Evolutionary conservation across 2,888 invertebrate genomes (phyloP), one percentile per base, ranked within the genome.

Genomic region (Shargacucullia verbasci): DNA sequence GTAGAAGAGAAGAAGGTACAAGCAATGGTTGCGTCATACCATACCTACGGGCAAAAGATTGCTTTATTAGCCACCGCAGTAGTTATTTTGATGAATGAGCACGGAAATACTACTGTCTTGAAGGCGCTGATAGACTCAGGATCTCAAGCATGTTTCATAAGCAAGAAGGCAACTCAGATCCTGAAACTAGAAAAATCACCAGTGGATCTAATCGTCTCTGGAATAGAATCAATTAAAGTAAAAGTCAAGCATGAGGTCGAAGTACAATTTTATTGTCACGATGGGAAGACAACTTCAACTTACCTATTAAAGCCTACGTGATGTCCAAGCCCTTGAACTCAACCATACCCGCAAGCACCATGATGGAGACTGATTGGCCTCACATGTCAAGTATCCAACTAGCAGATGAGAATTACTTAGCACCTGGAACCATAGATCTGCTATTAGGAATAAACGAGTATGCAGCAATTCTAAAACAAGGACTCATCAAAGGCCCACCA

Each of bases 61-160:
- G 68, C 62, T 7, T 40, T 78, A 29, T 39, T 78, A 45, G 78
- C 76, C 3, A 78, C 73, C 2, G 74, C 76, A 15, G 9, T 74
- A 11, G 68, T 76, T 7, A 38, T 37, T 13, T 59, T 64, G 10
- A 68, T 25, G 45, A 54, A 31, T 15, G 63, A 29, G 9, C 29
- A 29, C 1, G 29, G 29, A 29, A 29, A 29, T 8, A 9, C 29
- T 9, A 29, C 29, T 25, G 15, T 53, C 20, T 50, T 77, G 7
- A 69, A 72, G 1, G 71, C 70, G n/a, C 45, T 75, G 7, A 60
- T 77, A 11, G 77, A 77, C 41, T 59, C 50, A 48, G 77, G 75
- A n/a, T 77, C 73, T 12, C 45, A 66, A 64, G 72, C 64, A 8
- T 27, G 41, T 7, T 73, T 73, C 43, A 64, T 73, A 2, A 68